These are phyloP conservation scores for Andrena cerasifolii DNA, from an alignment of 1,140 invertebrate species.

Conservation along the genomic window DNA sequence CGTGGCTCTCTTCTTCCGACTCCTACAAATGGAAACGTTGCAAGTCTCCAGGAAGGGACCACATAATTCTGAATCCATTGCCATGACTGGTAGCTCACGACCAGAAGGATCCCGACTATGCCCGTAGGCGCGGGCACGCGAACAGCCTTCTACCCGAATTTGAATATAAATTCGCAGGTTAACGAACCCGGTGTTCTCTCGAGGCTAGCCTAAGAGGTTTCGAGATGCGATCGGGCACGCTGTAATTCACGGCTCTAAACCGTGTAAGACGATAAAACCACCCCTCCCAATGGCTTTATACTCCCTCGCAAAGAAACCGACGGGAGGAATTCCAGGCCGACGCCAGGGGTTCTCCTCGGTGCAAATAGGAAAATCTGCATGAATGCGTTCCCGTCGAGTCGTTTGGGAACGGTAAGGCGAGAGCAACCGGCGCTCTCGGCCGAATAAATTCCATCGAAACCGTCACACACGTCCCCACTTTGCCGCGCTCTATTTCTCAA, in stretches of 20 bases:
- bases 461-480: not conserved
- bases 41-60: no score
- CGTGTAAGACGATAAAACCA: constrained; percentile 37
- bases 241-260: constrained; percentile 30
- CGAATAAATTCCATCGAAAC: constrained; percentile 12
- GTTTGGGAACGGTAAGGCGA: not conserved
- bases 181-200: constrained; percentile 31
- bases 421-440: not conserved
- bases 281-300: constrained; percentile 15
- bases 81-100: no score
- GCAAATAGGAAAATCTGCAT: constrained; percentile 32
- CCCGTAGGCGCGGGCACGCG: not conserved
- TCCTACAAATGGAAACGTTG: no score
- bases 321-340: not conserved
- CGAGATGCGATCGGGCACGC: constrained; percentile 16
- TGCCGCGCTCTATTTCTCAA: constrained; percentile 3
- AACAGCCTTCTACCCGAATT: constrained; percentile 9
- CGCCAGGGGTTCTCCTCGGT: not conserved
- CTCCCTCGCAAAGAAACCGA: constrained; percentile 18
- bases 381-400: constrained; percentile 2
- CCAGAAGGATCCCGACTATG: no score
- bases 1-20: no score
- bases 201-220: constrained; percentile 9
- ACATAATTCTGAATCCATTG: no score
- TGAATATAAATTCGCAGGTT: constrained; percentile 44